Conservation (phyloP, 2,888 invertebrate species). For the Cabera pusaria region DNA sequence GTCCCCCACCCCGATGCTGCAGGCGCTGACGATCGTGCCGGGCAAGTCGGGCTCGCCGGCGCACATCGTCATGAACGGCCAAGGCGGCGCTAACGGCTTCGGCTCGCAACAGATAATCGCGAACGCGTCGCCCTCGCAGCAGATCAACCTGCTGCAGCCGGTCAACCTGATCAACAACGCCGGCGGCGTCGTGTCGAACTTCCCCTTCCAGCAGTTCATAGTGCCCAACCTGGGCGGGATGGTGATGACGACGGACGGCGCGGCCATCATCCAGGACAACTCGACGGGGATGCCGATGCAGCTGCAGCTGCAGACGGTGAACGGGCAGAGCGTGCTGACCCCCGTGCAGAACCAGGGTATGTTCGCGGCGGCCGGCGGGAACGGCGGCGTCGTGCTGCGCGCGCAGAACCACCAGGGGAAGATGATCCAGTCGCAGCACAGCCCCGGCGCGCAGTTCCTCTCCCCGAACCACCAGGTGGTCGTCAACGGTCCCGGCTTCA, state of each 20-base stretch:
- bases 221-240: slow-evolving; percentile 92
- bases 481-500: slow-evolving; percentile 88
- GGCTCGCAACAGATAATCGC: slow-evolving; percentile 88
- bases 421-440: slow-evolving; percentile 86
- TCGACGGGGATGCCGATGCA: slow-evolving; percentile 87
- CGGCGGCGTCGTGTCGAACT: slow-evolving; percentile 88
- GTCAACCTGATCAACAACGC: slow-evolving; percentile 90
- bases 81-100: slow-evolving; percentile 83
- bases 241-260: slow-evolving; percentile 92
- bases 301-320: slow-evolving; percentile 90
- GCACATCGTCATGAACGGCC: slow-evolving; percentile 91
- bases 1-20: slow-evolving; percentile 87
- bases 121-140: slow-evolving; percentile 79
- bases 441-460: slow-evolving; percentile 87
- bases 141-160: slow-evolving; percentile 91
- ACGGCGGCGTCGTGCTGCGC: slow-evolving; percentile 91
- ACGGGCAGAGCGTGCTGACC: slow-evolving; percentile 89
- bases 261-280: slow-evolving; percentile 89
- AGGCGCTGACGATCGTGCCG: slow-evolving; percentile 90
- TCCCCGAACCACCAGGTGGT: slow-evolving; percentile 90
- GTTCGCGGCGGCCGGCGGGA: slow-evolving; percentile 85
- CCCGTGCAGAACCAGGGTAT: slow-evolving; percentile 87
- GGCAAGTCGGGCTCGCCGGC: slow-evolving; percentile 89
- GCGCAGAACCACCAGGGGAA: slow-evolving; percentile 89
- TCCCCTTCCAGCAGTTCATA: slow-evolving; percentile 92